phyloP scores from a whole-genome alignment of 1,140 invertebrate species.

The Nephila pilipes region DNA sequence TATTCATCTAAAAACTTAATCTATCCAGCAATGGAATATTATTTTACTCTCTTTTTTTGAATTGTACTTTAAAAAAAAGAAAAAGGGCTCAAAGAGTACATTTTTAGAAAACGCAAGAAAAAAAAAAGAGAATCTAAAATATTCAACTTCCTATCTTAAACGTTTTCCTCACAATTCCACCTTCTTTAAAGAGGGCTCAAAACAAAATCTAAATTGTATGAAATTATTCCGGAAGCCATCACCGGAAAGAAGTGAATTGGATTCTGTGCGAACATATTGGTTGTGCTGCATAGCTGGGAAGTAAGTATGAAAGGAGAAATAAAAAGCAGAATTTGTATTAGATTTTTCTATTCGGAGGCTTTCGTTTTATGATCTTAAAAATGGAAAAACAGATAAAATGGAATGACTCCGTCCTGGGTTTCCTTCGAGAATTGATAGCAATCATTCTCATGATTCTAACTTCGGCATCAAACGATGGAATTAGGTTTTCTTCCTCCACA shows the following conservation, averaged over 20 bases:
- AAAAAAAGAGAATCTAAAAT: neutral
- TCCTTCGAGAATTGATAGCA: neutral
- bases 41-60: neutral
- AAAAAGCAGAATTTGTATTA: conserved; percentile 1
- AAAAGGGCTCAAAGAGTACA: neutral
- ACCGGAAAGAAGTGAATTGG: conserved; percentile 2
- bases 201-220: conserved; percentile 27
- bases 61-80: neutral
- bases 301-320: neutral
- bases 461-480: neutral
- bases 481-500: neutral
- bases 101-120: neutral
- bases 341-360: neutral
- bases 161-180: neutral
- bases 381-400: conserved; percentile 24
- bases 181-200: neutral
- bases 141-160: neutral
- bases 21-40: neutral
- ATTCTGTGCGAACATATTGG: conserved; percentile 12
- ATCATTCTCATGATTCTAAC: conserved; percentile 13
- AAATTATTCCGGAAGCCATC: conserved; percentile 19
- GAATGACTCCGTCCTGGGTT: neutral
- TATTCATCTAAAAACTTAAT: neutral
- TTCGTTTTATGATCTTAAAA: conserved; percentile 34
- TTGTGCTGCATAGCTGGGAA: neutral